These are phyloP conservation scores for Telmatherina bonti DNA, from an alignment of 2,797 vertebrate genomes.

Conservation along the genomic window DNA sequence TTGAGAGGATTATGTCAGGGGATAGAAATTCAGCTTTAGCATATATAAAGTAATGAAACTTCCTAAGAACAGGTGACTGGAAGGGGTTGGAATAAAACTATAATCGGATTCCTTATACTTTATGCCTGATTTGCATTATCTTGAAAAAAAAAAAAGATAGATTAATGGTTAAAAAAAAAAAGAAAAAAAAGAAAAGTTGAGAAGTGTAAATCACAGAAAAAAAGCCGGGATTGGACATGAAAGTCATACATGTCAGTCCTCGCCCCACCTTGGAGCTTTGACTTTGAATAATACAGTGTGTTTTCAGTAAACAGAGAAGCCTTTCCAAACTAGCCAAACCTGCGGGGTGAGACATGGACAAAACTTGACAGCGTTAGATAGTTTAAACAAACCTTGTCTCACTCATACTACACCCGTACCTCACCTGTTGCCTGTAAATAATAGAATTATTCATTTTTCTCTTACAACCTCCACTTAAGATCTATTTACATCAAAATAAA, in stretches of 20 bases:
- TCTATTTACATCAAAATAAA: background rate
- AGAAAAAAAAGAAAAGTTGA: background rate
- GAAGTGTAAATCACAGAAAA: constrained; percentile 8
- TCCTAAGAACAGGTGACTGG: constrained; percentile 44
- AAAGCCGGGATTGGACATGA: background rate
- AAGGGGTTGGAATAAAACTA: constrained; percentile 19
- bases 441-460: background rate
- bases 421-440: background rate
- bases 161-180: constrained; percentile 1
- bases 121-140: constrained; percentile 5
- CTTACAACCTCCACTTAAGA: background rate
- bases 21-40: constrained; percentile 17
- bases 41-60: constrained; percentile 24
- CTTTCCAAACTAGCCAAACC: constrained; percentile 45
- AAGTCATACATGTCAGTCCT: background rate
- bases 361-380: background rate
- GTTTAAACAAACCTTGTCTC: background rate
- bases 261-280: constrained; percentile 17
- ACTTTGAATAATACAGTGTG: constrained; percentile 19
- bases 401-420: background rate
- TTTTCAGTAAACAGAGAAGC: background rate
- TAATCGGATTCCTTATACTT: constrained; percentile 7
- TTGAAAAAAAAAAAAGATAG: constrained; percentile 41
- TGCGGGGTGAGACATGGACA: constrained; percentile 29
- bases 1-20: constrained; percentile 12